Evolutionary conservation across 2,888 invertebrate genomes (phyloP).

Genomic region (Erannis defoliaria): DNA sequence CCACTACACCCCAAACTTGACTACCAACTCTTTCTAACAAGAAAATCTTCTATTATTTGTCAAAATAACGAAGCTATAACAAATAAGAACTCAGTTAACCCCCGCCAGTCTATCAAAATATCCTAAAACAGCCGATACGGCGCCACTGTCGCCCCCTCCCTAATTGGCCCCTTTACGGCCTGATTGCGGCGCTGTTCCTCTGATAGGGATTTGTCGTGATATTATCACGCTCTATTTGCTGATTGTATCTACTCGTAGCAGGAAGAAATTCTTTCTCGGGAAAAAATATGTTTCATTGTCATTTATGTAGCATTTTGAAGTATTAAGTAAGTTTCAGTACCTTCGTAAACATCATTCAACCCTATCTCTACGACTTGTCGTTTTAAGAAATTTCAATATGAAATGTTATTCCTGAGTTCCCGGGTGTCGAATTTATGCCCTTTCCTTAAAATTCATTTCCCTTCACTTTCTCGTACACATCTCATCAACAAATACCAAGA

Average conservation of each 20-base stretch:
- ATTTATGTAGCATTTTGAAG: no score
- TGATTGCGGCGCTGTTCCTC: constrained; percentile 19
- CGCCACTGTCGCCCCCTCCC: constrained; percentile 8
- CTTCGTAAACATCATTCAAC: no score
- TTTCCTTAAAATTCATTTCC: constrained; percentile 2
- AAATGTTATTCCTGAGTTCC: neutral
- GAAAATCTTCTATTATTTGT: neutral
- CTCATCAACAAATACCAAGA: constrained; percentile 29
- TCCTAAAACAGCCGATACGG: neutral
- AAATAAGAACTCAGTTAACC: neutral
- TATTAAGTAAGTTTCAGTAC: no score
- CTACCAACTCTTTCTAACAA: no score
- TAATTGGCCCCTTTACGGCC: constrained; percentile 39
- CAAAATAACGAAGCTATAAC: neutral
- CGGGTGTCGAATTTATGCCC: neutral
- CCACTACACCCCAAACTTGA: neutral
- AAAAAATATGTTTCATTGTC: neutral
- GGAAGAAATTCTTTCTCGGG: neutral
- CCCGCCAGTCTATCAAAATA: constrained; percentile 4
- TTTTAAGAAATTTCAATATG: no score
- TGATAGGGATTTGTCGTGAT: constrained; percentile 26
- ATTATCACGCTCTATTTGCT: constrained; percentile 15
- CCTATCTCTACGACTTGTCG: no score
- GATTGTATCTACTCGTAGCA: constrained; percentile 15
- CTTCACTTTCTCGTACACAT: constrained; percentile 6